Evolutionary conservation across 2,797 vertebrate genomes (phyloP).

Genomic region (Agapornis canus): DNA sequence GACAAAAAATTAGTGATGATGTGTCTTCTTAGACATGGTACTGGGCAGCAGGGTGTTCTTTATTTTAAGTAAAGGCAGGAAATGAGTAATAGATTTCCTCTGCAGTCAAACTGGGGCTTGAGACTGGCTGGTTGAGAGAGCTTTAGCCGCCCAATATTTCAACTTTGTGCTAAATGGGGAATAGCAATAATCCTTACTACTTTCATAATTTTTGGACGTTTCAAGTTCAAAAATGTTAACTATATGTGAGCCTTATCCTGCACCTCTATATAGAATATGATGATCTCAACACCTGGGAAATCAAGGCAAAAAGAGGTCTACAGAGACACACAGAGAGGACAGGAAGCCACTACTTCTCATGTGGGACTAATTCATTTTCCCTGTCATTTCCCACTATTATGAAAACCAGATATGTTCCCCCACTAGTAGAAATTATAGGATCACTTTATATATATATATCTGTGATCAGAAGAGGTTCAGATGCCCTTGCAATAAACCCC

Average conservation of each 20-base stretch:
- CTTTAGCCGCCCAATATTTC: background rate
- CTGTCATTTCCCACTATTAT: background rate
- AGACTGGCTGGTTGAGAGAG: background rate
- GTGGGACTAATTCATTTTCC: background rate
- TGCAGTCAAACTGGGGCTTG: background rate
- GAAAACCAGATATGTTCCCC: background rate
- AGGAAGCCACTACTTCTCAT: background rate
- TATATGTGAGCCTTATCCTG: background rate
- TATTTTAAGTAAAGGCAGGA: constrained; percentile 58
- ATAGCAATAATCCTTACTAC: background rate
- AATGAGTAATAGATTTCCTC: constrained; percentile 59
- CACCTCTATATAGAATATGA: background rate
- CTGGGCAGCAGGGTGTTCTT: constrained; percentile 20
- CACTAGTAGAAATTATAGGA: background rate
- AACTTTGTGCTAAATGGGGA: background rate
- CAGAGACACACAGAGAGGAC: background rate
- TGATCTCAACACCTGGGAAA: background rate
- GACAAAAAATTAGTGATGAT: constrained; percentile 12
- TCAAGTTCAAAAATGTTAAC: background rate
- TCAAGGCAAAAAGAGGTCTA: background rate
- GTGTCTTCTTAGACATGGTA: constrained; percentile 37
- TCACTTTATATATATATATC: background rate
- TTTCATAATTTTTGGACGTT: background rate
- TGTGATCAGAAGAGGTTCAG: background rate
- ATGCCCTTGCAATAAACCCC: background rate